Evolutionary conservation across 1,140 invertebrate species (phyloP).

Genomic region (Kradibia gibbosae): DNA sequence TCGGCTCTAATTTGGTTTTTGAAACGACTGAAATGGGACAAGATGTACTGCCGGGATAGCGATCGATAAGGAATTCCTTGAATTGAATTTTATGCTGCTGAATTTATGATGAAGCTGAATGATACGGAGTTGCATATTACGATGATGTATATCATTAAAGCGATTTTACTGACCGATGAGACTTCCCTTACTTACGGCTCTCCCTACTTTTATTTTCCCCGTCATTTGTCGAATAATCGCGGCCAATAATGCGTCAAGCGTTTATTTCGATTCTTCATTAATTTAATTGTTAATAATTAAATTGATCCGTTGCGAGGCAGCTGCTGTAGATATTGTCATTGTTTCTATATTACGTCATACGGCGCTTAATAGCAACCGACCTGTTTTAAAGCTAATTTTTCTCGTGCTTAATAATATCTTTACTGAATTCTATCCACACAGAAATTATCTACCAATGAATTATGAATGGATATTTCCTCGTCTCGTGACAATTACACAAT

Average conservation of each 20-base stretch:
- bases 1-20: conserved; percentile 41
- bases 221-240: neutral
- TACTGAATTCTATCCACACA: neutral
- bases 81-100: conserved; percentile 38
- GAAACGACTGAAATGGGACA: conserved; percentile 40
- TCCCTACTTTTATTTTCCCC: neutral
- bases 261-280: conserved; percentile 8
- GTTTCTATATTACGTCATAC: neutral
- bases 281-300: neutral
- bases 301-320: neutral
- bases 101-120: conserved; percentile 23
- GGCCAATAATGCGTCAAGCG: neutral
- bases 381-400: too few relatives aligned
- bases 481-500: neutral
- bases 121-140: conserved; percentile 22
- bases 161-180: conserved; percentile 22
- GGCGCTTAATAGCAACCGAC: neutral
- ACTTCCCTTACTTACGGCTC: neutral
- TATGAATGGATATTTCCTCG: neutral
- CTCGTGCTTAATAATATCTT: neutral
- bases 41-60: conserved; percentile 33
- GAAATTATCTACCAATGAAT: neutral
- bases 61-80: conserved; percentile 28
- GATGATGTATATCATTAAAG: conserved; percentile 38
- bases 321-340: neutral